phyloP scores from a whole-genome alignment of 2,888 invertebrate species.

The Meteorus colon region DNA sequence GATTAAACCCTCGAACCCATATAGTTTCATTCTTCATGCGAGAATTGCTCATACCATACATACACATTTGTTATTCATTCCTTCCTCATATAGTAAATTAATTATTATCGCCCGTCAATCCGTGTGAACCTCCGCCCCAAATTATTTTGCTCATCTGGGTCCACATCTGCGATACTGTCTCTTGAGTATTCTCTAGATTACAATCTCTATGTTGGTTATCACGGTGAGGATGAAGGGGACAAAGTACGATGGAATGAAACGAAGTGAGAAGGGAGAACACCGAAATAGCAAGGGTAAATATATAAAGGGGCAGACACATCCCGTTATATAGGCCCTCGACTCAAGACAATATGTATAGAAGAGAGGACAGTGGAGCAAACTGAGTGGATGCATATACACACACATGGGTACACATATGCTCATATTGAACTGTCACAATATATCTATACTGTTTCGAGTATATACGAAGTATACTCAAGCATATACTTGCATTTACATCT shows the following conservation, averaged over 20 bases:
- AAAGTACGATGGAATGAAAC: too few species aligned
- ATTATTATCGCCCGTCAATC: conserved; percentile 18
- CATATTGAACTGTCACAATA: not conserved
- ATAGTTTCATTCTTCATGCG: not conserved
- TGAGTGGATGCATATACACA: not conserved
- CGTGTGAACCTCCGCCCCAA: conserved; percentile 19
- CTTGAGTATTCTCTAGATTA: conserved; percentile 46
- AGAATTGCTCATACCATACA: not conserved
- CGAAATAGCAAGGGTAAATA: not conserved
- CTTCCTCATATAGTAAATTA: conserved; percentile 1
- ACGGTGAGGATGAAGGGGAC: conserved; percentile 12
- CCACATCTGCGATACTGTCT: conserved; percentile 42
- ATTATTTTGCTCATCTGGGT: conserved; percentile 27
- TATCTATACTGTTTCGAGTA: conserved; percentile 27
- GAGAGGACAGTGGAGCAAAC: not conserved
- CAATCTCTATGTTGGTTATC: conserved; percentile 51
- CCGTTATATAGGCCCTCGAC: conserved; percentile 28
- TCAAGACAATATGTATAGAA: conserved; percentile 12
- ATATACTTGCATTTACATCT: conserved; percentile 44
- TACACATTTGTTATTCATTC: not conserved
- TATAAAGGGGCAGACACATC: not conserved
- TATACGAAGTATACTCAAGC: conserved; percentile 35
- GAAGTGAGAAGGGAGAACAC: not conserved
- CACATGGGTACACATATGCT: conserved; percentile 20
- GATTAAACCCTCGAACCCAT: conserved; percentile 32